These are phyloP conservation scores for Isurus oxyrinchus DNA, from an alignment of 2,113 vertebrate species.

Conservation along the genomic window DNA sequence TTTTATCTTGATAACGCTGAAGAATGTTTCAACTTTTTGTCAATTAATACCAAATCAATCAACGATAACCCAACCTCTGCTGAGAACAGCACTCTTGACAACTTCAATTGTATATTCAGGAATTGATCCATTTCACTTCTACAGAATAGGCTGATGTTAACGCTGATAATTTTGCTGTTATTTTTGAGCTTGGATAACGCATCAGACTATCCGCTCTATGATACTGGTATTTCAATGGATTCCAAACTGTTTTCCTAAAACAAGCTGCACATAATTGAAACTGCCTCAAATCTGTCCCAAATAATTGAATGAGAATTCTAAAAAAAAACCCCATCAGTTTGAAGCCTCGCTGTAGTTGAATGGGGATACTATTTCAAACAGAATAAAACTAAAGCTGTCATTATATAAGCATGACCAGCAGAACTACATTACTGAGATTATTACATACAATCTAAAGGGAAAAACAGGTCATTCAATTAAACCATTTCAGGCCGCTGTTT, in stretches of 20 bases:
- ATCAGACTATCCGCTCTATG: not conserved
- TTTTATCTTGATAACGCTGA: not conserved
- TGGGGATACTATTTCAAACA: not conserved
- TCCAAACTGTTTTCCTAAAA: too few relatives aligned
- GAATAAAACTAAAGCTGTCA: not conserved
- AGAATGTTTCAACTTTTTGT: not conserved
- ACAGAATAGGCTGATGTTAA: not conserved
- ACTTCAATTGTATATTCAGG: not conserved
- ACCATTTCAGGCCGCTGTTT: too few relatives aligned
- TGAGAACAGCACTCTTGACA: not conserved
- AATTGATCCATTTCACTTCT: not conserved
- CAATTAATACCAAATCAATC: not conserved
- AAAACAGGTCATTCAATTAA: too few relatives aligned
- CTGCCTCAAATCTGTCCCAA: not conserved
- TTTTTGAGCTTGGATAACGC: not conserved
- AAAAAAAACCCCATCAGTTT: not conserved
- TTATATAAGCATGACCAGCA: not conserved
- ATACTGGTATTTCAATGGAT: not conserved
- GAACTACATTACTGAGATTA: not conserved
- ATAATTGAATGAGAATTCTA: not conserved
- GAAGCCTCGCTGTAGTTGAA: not conserved
- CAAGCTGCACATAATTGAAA: too few relatives aligned
- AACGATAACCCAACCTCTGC: not conserved
- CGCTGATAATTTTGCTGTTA: not conserved
- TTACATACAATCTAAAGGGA: not conserved